Evolutionary conservation across 23 tunicate genomes (phyloP).

Genomic region (Aplidium turbinatum): DNA sequence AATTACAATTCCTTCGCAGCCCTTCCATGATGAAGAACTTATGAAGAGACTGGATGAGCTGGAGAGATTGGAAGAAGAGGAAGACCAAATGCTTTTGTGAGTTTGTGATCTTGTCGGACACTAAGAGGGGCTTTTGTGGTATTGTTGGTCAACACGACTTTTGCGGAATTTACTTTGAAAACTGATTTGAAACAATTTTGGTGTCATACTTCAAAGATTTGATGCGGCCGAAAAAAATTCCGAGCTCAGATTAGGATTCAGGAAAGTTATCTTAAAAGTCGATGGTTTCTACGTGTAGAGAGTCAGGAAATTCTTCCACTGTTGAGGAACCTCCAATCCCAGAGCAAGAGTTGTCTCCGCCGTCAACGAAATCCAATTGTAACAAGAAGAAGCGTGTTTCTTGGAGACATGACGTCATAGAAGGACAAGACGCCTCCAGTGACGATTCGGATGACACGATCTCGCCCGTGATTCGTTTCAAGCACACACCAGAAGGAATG

Average conservation of each 20-base stretch:
- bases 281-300: no score
- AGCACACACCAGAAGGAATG: conserved; percentile 5
- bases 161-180: no score
- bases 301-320: no score
- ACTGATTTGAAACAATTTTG: no score
- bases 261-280: no score
- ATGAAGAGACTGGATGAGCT: conserved; percentile 75
- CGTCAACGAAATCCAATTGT: background rate
- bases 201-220: no score
- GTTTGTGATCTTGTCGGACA: no score
- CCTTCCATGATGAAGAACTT: conserved; percentile 32
- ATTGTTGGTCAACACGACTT: no score
- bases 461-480: conserved; percentile 2
- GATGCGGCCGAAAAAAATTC: no score
- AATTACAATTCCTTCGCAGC: background rate
- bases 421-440: conserved; percentile 38
- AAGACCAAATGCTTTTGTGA: conserved; percentile 41
- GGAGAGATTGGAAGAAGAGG: conserved; percentile 65
- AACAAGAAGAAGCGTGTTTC: conserved; percentile 5
- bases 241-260: no score
- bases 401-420: conserved; percentile 17
- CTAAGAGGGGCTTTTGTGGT: no score
- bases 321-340: background rate
- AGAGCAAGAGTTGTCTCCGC: background rate
- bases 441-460: conserved; percentile 36